Conservation (phyloP, 2,797 vertebrate genomes). For the Anisognathus igniventris region DNA sequence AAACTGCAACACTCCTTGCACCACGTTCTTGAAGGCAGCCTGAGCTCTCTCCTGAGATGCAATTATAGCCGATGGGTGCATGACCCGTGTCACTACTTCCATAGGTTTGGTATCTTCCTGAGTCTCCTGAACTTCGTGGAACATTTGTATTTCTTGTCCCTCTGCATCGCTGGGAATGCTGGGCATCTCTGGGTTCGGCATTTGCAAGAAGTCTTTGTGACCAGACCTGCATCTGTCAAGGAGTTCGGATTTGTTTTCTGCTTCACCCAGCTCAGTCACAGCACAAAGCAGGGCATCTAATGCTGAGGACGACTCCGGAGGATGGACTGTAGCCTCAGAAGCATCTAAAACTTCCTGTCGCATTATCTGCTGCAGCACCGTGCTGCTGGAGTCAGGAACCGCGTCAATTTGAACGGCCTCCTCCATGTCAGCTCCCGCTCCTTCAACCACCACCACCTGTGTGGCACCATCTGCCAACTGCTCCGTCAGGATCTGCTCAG, state of each 20-base stretch:
- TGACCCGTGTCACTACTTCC: conserved; percentile 75
- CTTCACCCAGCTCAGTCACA: conserved; percentile 88
- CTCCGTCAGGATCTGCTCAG: conserved; percentile 71
- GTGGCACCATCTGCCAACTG: conserved; percentile 75
- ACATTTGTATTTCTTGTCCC: conserved; percentile 64
- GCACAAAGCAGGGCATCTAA: conserved; percentile 91
- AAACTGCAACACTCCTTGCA: conserved; percentile 92
- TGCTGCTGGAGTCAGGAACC: conserved; percentile 28
- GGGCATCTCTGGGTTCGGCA: conserved; percentile 44
- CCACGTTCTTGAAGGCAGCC: conserved; percentile 79
- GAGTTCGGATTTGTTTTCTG: conserved; percentile 62
- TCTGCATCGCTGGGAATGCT: background rate
- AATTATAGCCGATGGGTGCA: conserved; percentile 70
- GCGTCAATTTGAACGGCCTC: conserved; percentile 53
- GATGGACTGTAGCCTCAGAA: conserved; percentile 55
- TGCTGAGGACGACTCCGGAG: conserved; percentile 83
- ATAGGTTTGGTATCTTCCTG: conserved; percentile 60
- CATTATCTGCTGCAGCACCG: conserved; percentile 73
- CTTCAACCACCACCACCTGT: conserved; percentile 89
- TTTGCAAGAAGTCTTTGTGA: conserved; percentile 66
- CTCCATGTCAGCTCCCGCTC: conserved; percentile 48
- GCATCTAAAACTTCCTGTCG: conserved; percentile 68
- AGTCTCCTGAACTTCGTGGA: conserved; percentile 60
- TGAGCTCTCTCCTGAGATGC: conserved; percentile 71
- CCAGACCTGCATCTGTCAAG: conserved; percentile 31